A percentile compares a stretch with the other conserved stretches of the same genome.
phyloP scores from a whole-genome alignment of 2,888 invertebrate genomes.

The Spodoptera littoralis region DNA sequence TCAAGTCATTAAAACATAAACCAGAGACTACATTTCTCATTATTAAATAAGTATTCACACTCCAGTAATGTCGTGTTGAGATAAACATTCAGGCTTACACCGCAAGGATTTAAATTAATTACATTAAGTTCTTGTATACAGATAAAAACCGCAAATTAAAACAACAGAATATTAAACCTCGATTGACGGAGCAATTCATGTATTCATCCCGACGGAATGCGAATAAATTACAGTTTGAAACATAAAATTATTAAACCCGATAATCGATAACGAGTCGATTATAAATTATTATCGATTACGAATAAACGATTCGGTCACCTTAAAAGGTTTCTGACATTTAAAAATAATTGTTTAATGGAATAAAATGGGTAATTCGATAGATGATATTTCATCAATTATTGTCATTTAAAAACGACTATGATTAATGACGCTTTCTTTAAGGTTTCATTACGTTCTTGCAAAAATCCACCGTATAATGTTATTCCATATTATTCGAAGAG shows the following conservation, averaged over 20 bases:
- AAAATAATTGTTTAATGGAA: too few species aligned
- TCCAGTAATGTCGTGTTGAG: conserved; percentile 29
- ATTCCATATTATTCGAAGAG: too few species aligned
- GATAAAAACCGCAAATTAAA: conserved; percentile 39
- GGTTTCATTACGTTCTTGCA: too few species aligned
- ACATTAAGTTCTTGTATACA: conserved; percentile 7
- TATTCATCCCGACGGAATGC: conserved; percentile 29
- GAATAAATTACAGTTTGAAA: conserved; percentile 40
- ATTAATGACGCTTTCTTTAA: too few species aligned
- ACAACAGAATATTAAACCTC: conserved; percentile 7
- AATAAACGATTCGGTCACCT: too few species aligned
- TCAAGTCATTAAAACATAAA: too few species aligned
- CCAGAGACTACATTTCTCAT: background rate
- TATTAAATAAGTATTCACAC: conserved; percentile 21
- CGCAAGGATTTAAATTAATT: conserved; percentile 30
- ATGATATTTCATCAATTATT: too few species aligned
- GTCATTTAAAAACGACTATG: too few species aligned
- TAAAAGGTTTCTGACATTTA: too few species aligned
- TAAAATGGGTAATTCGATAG: too few species aligned
- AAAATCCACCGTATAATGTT: too few species aligned
- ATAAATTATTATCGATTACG: too few species aligned
- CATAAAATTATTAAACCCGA: conserved; percentile 25
- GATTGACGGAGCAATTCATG: conserved; percentile 34
- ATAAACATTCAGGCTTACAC: conserved; percentile 28
- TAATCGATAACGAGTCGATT: conserved; percentile 2